Evolutionary conservation across 2,888 invertebrate genomes (phyloP), one percentile per base, ranked within the genome.

Genomic region (Silvanus unidentatus): DNA sequence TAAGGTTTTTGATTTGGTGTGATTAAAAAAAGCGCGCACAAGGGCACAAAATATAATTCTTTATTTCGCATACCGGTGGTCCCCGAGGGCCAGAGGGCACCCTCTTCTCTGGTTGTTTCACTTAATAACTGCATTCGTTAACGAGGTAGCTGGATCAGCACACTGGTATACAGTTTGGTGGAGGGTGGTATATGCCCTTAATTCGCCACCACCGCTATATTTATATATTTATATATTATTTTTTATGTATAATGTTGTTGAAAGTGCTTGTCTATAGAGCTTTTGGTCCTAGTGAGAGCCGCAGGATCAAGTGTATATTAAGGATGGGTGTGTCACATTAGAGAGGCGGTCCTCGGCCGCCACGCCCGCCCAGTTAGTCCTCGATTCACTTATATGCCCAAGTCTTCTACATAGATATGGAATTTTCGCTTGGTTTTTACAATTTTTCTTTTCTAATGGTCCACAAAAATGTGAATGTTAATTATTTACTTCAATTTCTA

Each of bases 1-100:
- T 61, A 62, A 63, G 65, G 62, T 64, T 66, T 67, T 65, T 67
- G 68, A 69, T 69, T 69, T 61, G 66, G 65, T 63, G 64, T 71
- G 69, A 70, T 70, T 71, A 70, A 71, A 71, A 70, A 70, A 65
- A 61, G 59, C 58, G 60, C 32, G 32, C 32, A 22, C 22, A 22
- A 22, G 22, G 32, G 13, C 10, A 65, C 63, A 55, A 65, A 65
- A 32, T 22, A 66, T 68, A 69, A 70, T 70, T 68, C 67, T 68
- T 69, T 64, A 68, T 65, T n/a, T 65, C 62, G 52, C 32, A 32
- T 12, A 32, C 32, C 32, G 53, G 50, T 39, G 43, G 53, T 64
- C 66, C 65, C 65, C 42, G 22, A 52, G 63, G 65, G 55, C 49
- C 48, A 47, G 44, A 49, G 46, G 44, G 39, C 38, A 22, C 22